Conservation (phyloP, 2,113 vertebrate species). For the Bubo scandiacus region DNA sequence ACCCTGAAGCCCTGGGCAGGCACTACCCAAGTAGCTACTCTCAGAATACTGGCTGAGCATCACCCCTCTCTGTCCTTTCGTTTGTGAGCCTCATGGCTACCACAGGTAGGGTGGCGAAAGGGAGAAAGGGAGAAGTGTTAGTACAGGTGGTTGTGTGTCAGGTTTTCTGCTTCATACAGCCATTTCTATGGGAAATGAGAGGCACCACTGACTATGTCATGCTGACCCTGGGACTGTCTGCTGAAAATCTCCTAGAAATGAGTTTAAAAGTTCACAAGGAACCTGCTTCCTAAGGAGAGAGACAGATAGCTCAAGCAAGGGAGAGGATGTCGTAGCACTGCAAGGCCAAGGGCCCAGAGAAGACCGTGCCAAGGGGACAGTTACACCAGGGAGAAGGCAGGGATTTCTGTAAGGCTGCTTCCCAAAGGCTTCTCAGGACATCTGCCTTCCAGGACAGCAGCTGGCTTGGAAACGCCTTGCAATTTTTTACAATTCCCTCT, state of each 20-base stretch:
- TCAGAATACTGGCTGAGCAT: background rate
- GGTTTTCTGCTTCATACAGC: background rate
- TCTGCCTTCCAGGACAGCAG: background rate
- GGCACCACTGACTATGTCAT: background rate
- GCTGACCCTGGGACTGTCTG: background rate
- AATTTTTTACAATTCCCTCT: background rate
- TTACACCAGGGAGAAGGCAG: background rate
- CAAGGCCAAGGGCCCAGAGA: background rate
- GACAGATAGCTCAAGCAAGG: background rate
- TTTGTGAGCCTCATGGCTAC: background rate
- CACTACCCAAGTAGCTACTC: background rate
- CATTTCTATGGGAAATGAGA: background rate
- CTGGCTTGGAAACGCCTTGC: background rate
- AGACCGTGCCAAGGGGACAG: fast-evolving
- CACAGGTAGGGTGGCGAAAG: background rate
- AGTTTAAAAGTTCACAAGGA: background rate
- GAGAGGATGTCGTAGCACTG: background rate
- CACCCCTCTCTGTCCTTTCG: background rate
- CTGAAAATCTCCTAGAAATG: background rate
- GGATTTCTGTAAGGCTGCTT: background rate
- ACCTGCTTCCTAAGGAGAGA: background rate
- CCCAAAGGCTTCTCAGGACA: background rate
- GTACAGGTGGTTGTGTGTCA: fast-evolving
- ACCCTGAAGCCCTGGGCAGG: background rate
- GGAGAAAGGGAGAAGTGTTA: background rate